phyloP scores from a whole-genome alignment of 2,888 invertebrate species.

The Sesia apiformis region DNA sequence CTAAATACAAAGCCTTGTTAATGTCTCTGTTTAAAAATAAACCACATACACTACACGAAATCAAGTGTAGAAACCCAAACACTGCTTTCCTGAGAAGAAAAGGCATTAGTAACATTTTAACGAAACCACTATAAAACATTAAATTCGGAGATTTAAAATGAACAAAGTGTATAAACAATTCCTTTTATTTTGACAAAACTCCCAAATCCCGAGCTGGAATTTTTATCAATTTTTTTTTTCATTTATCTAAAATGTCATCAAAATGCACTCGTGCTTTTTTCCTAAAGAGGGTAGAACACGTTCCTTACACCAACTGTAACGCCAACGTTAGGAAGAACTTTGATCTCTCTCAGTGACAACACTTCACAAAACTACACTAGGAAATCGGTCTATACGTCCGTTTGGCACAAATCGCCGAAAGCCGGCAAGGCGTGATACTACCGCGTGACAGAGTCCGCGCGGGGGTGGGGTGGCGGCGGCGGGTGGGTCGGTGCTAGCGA shows the following conservation, averaged over 20 bases:
- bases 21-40: neutral
- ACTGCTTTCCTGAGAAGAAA: neutral
- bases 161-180: too few species aligned
- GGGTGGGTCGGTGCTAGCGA: slow-evolving; percentile 46
- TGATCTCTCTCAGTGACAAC: slow-evolving; percentile 31
- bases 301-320: slow-evolving; percentile 8
- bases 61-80: neutral
- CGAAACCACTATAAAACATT: too few species aligned
- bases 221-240: too few species aligned
- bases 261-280: neutral
- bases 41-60: neutral
- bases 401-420: slow-evolving; percentile 73
- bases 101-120: too few species aligned
- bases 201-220: too few species aligned
- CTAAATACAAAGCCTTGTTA: neutral
- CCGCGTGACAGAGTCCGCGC: slow-evolving; percentile 64
- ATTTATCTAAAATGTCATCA: too few species aligned
- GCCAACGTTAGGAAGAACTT: slow-evolving; percentile 49
- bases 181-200: too few species aligned
- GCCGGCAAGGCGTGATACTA: slow-evolving; percentile 71
- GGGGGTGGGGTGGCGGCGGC: slow-evolving; percentile 55
- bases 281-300: neutral
- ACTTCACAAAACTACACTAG: slow-evolving; percentile 31
- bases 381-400: slow-evolving; percentile 58
- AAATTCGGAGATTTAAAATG: too few species aligned